Evolutionary conservation across 2,113 vertebrate genomes (phyloP), one percentile per base, ranked within the genome.

Genomic region (Heloderma charlesbogerti): DNA sequence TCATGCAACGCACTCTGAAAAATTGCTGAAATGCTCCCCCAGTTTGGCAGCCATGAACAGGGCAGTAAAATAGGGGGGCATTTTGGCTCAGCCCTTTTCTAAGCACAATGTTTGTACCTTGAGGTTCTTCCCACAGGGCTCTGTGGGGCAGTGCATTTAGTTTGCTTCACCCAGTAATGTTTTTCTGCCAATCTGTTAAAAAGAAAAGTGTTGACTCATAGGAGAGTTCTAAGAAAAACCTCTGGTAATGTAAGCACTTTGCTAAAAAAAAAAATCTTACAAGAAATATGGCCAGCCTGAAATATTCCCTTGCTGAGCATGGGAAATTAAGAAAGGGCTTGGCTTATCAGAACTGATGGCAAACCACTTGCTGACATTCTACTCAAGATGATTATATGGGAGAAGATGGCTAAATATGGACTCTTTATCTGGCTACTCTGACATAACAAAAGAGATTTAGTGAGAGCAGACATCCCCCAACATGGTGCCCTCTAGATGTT

Each of bases 191-290:
- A 27, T 87, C 51, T 22, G 40, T n/a, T 69, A 31, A 45, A 69
- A 1, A 27, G 51, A 89, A 78, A 86, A 80, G 16, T 37, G 22
- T 60, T 78, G 43, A 87, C 8, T 71, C 63, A 31, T 37, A 63
- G 51, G 2, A 79, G 81, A 60, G 9, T 84, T 74, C 51, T 0
- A 20, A 67, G 45, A 18, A 74, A 90, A 88, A 79, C 37, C 40
- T 51, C 40, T 51, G 37, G 71, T 89, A 86, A 92, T 60, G 40
- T 84, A 87, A 91, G 2, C 6, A 4, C 22, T 77, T 67, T 79
- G 83, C 18, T 84, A 72, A 40, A 10, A 60, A 60, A 60, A 60
- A 13, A 69, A 3, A 57, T 6, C 4, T 74, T 91, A 48, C 81
- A 91, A 67, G 27, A 91, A 66, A 48, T 54, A 1, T 81, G 45